Evolutionary conservation across 2,888 invertebrate species (phyloP).

Genomic region (Pogonocherus hispidulus): DNA sequence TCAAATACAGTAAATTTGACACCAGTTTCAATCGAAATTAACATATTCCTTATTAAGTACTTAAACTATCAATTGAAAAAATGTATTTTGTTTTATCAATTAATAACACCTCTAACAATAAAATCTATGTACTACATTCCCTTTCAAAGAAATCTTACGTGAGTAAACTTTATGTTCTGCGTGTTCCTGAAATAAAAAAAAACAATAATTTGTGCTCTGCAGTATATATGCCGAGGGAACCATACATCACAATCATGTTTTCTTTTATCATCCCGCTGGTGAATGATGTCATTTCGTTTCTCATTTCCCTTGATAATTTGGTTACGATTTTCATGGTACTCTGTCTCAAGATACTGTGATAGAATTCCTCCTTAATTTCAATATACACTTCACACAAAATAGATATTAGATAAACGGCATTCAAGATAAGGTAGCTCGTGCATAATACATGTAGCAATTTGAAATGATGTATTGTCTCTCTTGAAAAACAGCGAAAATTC

Average conservation of each 20-base stretch:
- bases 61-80: too few relatives aligned
- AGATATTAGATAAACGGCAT: background rate
- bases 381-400: background rate
- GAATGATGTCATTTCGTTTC: constrained; percentile 30
- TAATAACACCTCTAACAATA: too few relatives aligned
- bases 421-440: background rate
- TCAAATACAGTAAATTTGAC: too few relatives aligned
- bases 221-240: constrained; percentile 23
- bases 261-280: constrained; percentile 21
- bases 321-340: constrained; percentile 20
- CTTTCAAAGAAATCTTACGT: background rate
- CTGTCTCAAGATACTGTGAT: background rate
- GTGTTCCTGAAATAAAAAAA: constrained; percentile 5
- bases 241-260: constrained; percentile 29
- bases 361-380: background rate
- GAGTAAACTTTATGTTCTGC: background rate
- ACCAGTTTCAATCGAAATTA: too few relatives aligned
- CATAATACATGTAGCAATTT: background rate
- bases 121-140: background rate
- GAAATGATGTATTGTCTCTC: background rate
- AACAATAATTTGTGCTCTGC: constrained; percentile 21
- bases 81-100: too few relatives aligned
- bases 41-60: too few relatives aligned
- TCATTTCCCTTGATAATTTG: constrained; percentile 36
- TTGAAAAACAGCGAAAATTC: too few relatives aligned